Conservation (phyloP, 2,113 vertebrate genomes). For the Phalacrocorax brasilianus region DNA sequence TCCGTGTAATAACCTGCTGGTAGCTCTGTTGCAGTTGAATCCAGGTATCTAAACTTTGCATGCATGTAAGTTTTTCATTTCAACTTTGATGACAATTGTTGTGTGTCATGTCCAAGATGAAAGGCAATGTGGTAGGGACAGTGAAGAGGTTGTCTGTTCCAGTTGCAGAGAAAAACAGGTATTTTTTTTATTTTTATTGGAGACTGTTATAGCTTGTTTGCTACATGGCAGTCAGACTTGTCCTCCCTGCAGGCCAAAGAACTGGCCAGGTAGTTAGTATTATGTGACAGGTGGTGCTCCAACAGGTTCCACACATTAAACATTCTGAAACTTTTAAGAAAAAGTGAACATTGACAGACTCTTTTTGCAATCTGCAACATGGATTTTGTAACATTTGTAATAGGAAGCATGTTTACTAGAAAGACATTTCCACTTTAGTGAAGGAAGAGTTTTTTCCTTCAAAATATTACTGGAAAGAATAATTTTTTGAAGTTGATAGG, state of each 20-base stretch:
- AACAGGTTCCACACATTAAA: not conserved
- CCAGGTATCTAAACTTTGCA: not conserved
- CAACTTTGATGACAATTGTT: not conserved
- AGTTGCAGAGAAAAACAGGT: not conserved
- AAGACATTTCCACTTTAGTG: not conserved
- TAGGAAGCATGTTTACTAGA: not conserved
- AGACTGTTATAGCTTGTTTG: not conserved
- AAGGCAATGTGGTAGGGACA: not conserved
- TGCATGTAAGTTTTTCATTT: not conserved
- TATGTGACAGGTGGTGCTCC: not conserved
- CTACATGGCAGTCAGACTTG: not conserved
- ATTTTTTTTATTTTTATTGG: not conserved
- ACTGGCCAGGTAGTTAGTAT: not conserved
- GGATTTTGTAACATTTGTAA: not conserved
- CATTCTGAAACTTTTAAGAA: not conserved
- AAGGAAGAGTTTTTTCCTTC: not conserved
- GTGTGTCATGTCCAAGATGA: not conserved
- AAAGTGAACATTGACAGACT: not conserved
- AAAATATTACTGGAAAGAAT: not conserved
- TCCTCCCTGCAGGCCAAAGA: not conserved
- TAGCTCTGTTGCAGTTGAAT: not conserved
- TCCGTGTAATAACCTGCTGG: not conserved
- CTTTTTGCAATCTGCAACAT: not conserved
- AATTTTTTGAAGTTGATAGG: not conserved
- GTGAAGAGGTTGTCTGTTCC: not conserved